Evolutionary conservation across 2,113 vertebrate genomes (phyloP).

Genomic region (Megaptera novaeangliae): DNA sequence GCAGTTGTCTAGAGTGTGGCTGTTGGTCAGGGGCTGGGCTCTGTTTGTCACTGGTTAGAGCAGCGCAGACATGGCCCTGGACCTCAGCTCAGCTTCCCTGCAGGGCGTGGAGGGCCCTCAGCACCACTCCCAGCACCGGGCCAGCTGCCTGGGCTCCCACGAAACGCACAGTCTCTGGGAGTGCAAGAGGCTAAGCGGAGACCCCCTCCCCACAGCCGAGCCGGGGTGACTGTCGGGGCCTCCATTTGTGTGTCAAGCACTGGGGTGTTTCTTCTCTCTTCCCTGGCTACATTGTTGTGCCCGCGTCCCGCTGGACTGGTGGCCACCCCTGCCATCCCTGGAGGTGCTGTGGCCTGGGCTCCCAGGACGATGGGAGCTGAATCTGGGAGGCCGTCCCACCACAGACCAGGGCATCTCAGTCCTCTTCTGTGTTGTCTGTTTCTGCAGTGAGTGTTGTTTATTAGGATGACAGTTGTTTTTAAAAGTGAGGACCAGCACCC

Average conservation of each 20-base stretch:
- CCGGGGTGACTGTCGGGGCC: background rate
- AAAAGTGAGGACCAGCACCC: background rate
- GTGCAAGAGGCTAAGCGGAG: background rate
- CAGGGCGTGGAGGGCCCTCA: background rate
- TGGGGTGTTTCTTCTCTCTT: background rate
- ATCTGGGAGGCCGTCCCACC: background rate
- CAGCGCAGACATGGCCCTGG: background rate
- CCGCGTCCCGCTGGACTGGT: background rate
- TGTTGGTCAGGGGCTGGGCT: background rate
- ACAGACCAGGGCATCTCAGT: background rate
- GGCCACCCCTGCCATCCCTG: background rate
- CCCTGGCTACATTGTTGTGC: background rate
- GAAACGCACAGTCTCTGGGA: background rate
- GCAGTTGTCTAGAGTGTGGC: background rate
- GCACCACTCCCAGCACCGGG: background rate
- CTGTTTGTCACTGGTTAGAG: background rate
- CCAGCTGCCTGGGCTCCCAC: background rate
- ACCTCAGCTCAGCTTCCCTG: background rate
- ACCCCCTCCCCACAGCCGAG: background rate
- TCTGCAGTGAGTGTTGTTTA: background rate
- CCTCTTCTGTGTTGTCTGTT: background rate
- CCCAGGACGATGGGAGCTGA: background rate
- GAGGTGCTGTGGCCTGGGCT: background rate
- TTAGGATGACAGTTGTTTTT: background rate
- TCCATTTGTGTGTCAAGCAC: rapidly evolving